Percentiles rank a stretch among this genome's conserved stretches.
These are phyloP conservation scores for Empis stercorea DNA, from an alignment of 2,888 invertebrate genomes.

Conservation along the genomic window DNA sequence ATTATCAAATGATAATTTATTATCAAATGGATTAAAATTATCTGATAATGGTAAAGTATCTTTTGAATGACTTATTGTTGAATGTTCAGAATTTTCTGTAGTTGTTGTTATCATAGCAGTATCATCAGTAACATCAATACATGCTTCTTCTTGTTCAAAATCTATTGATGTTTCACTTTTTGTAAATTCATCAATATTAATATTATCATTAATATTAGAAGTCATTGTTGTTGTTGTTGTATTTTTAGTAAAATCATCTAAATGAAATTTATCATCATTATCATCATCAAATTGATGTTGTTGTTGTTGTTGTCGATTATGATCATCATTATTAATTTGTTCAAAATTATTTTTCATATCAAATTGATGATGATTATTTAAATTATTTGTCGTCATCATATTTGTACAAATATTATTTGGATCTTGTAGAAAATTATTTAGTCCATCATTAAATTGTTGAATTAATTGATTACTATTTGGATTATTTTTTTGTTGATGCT, in stretches of 20 bases:
- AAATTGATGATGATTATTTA: background rate
- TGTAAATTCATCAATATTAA: no score
- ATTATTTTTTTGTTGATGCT: conserved; percentile 10
- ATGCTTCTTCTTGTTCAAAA: conserved; percentile 65
- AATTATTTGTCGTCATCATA: background rate
- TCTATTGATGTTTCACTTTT: conserved; percentile 44
- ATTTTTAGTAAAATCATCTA: no score
- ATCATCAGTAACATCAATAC: conserved; percentile 54
- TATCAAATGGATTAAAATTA: conserved; percentile 17
- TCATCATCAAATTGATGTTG: background rate
- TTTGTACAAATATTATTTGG: background rate
- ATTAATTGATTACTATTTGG: conserved; percentile 9
- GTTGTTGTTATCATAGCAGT: conserved; percentile 19
- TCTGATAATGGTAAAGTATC: conserved; percentile 17
- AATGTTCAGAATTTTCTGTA: conserved; percentile 16
- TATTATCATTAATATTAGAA: no score
- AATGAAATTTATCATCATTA: no score
- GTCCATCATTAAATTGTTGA: conserved; percentile 11
- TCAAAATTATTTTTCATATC: background rate
- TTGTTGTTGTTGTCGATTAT: background rate
- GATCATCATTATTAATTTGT: background rate
- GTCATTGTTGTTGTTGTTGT: no score
- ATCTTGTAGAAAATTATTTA: conserved; percentile 8
- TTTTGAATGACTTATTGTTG: conserved; percentile 17
- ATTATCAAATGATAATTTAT: conserved; percentile 13